Evolutionary conservation across 1,140 invertebrate species (phyloP).

Genomic region (Dreissena polymorpha): DNA sequence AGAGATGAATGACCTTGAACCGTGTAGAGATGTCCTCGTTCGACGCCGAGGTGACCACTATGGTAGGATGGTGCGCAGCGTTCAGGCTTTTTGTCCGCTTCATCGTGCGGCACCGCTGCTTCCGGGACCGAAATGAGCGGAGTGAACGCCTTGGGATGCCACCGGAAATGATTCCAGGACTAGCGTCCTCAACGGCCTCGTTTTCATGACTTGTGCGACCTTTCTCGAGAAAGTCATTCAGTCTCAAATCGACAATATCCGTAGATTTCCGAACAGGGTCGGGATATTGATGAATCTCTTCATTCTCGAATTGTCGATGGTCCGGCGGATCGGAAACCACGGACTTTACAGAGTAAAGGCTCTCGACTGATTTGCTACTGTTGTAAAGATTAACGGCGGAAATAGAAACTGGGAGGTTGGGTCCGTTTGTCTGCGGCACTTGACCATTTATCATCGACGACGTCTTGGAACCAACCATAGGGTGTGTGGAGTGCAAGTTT

Average conservation of each 20-base stretch:
- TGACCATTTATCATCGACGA: slow-evolving; percentile 8
- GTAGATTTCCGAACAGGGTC: slow-evolving; percentile 3
- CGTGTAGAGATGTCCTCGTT: slow-evolving; percentile 7
- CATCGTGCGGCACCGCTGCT: slow-evolving; percentile 15
- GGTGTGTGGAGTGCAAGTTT: slow-evolving; percentile 35
- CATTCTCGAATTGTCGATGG: background rate
- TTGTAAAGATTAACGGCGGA: slow-evolving; percentile 19
- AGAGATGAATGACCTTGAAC: no score
- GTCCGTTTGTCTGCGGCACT: slow-evolving; percentile 12
- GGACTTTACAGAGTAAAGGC: slow-evolving; percentile 4
- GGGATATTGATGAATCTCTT: background rate
- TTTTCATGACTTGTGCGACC: background rate
- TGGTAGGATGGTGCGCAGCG: slow-evolving; percentile 9
- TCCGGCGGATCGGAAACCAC: slow-evolving; percentile 6
- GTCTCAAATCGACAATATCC: slow-evolving; percentile 31
- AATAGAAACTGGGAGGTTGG: slow-evolving; percentile 26
- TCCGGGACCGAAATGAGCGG: slow-evolving; percentile 21
- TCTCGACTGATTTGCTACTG: slow-evolving; percentile 13
- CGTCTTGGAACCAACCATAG: slow-evolving; percentile 18
- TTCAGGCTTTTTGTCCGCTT: slow-evolving; percentile 23
- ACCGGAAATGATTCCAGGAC: background rate
- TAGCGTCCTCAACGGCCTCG: background rate
- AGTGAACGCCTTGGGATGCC: slow-evolving; percentile 20
- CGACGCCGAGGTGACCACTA: slow-evolving; percentile 13
- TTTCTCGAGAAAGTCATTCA: slow-evolving; percentile 35